phyloP scores from a whole-genome alignment of 2,797 vertebrate genomes.

The Acanthurus lineatus region DNA sequence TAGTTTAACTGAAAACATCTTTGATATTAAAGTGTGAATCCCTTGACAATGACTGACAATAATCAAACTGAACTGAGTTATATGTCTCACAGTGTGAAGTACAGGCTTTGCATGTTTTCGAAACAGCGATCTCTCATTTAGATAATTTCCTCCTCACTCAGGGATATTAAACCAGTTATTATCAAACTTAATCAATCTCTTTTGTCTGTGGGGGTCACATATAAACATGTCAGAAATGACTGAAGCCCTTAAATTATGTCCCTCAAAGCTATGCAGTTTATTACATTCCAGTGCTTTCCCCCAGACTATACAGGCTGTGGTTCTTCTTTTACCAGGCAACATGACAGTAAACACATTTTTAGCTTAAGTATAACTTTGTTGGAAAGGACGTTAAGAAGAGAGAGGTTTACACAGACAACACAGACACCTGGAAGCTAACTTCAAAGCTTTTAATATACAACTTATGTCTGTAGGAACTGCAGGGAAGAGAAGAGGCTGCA shows the following conservation, averaged over 20 bases:
- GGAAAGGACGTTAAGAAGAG: neutral
- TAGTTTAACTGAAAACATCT: neutral
- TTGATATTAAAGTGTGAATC: neutral
- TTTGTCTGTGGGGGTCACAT: constrained; percentile 10
- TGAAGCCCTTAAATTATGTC: constrained; percentile 2
- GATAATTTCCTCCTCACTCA: neutral
- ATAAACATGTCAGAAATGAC: constrained; percentile 11
- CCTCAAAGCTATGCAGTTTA: constrained; percentile 28
- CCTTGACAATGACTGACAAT: neutral
- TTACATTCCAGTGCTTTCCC: constrained; percentile 15
- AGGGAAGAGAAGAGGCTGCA: neutral
- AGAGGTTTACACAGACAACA: neutral
- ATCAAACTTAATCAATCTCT: constrained; percentile 11
- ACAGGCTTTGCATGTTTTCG: neutral
- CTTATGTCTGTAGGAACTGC: neutral
- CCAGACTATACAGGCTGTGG: neutral
- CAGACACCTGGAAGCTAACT: neutral
- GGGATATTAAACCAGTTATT: constrained; percentile 10
- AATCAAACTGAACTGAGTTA: neutral
- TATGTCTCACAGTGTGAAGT: neutral
- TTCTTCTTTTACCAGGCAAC: constrained; percentile 17
- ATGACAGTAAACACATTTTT: constrained; percentile 5
- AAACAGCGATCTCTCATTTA: constrained; percentile 5
- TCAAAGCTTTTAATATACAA: constrained; percentile 5
- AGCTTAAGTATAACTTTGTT: neutral